Base-by-base conservation (phyloP, 2,888 invertebrate species). In the Lacanobia wlatinum region DNA sequence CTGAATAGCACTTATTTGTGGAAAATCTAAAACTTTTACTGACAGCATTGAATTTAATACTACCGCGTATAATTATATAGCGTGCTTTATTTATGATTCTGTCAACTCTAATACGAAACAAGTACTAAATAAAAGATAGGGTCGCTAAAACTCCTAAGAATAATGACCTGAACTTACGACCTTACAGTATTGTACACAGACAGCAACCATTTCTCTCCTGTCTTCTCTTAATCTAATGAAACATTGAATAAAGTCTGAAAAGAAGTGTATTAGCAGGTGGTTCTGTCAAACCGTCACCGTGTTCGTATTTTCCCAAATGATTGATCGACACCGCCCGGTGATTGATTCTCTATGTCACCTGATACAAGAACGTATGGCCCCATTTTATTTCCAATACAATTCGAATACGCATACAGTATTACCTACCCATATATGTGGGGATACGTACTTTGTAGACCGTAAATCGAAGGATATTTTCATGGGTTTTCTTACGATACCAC, bases 281-380 rank as follows among this genome's bases (percentile, higher is more conserved):
- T 34, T 34, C 69, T 68, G 80, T 71, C 79, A 77, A 76, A 59
- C 73, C 72, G 64, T 75, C 77, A 66, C 75, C 38, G 73, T 69
- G 18, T 80, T 80, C 75, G 72, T 83, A 76, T 78, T 82, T 78
- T 77, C 80, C 61, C 40, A 48, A 67, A 90, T 91, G 92, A 92
- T 92, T 88, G 91, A 92, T 92, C 83, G 89, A 71, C 80, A 86
- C 84, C 86, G 76, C 76, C 52, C 59, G 71, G 82, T 78, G 81
- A 81, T 81, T 83, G 81, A 81, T 81, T 87, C 80, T 80, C 81
- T 65, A 73, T 89, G 89, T 87, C 87, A 89, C 86, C 86, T 88
- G 89, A 90, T 88, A 87, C 84, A 86, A 84, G 77, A 85, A 87
- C 83, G 82, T 82, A 85, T 72, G 80, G 80, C 73, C 73, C 87